A percentile compares a stretch with the other conserved stretches of the same genome.
phyloP scores from a whole-genome alignment of 2,888 invertebrate genomes.

The Malacosoma neustria region DNA sequence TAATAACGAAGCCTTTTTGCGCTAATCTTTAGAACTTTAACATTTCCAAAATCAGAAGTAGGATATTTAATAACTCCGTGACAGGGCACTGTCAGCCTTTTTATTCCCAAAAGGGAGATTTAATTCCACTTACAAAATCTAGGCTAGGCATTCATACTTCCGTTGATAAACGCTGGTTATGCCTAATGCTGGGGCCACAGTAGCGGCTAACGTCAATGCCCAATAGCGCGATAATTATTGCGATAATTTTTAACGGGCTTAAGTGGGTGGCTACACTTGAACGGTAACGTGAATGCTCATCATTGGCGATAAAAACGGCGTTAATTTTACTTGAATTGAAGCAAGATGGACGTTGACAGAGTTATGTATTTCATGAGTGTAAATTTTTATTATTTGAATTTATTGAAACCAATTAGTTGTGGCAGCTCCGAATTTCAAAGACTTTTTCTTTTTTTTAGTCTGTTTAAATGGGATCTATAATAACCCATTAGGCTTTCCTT shows the following conservation, averaged over 20 bases:
- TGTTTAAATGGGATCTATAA: constrained; percentile 9
- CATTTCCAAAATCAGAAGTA: no score
- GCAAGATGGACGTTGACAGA: not conserved
- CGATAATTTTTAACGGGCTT: not conserved
- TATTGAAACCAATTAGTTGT: no score
- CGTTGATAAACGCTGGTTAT: no score
- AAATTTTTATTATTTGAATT: no score
- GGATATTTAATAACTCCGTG: no score
- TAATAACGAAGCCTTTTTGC: no score
- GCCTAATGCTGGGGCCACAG: not conserved
- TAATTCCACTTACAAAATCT: no score
- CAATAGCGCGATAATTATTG: not conserved
- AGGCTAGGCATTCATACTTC: no score
- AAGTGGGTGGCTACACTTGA: not conserved
- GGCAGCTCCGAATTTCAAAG: constrained; percentile 9
- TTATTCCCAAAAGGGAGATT: no score
- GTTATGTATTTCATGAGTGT: no score
- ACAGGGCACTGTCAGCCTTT: no score
- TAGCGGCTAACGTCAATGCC: not conserved
- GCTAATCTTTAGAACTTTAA: no score
- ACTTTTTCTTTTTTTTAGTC: constrained; percentile 7
- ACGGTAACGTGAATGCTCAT: not conserved
- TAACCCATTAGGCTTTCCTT: constrained; percentile 10
- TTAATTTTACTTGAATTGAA: not conserved
- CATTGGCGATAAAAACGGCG: not conserved